Conservation (phyloP, 1,140 invertebrate species). For the Adelges cooleyi region DNA sequence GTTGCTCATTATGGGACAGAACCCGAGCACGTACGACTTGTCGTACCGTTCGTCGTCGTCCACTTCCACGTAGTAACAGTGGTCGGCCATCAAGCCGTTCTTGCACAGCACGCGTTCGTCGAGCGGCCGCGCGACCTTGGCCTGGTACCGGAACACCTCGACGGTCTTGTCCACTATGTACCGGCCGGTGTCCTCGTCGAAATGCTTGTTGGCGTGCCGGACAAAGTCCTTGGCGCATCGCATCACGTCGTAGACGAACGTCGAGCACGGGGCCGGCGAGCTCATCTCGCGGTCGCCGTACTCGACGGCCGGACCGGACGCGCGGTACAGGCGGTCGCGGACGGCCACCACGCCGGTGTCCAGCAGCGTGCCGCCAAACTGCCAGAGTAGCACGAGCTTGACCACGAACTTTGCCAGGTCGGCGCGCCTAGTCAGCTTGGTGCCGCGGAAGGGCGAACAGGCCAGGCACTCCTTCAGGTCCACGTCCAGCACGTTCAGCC, state of each 20-base stretch:
- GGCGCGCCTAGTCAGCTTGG: not conserved
- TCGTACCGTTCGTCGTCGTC: not conserved
- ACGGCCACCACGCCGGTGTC: not conserved
- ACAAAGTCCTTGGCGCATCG: not conserved
- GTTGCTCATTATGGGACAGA: not conserved
- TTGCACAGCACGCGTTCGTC: not conserved
- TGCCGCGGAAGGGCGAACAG: not conserved
- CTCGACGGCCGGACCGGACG: not conserved
- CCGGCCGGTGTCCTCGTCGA: not conserved
- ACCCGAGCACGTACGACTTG: not conserved
- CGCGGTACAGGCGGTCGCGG: not conserved
- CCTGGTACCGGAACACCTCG: not conserved
- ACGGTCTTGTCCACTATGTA: not conserved
- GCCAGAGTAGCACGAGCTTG: not conserved
- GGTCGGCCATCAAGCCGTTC: not conserved
- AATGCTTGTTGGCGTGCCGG: not conserved
- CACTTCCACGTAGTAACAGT: not conserved
- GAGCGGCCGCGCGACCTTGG: not conserved
- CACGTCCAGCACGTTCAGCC: not conserved
- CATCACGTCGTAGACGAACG: not conserved
- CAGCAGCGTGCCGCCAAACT: constrained; percentile 9
- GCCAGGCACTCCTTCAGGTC: not conserved
- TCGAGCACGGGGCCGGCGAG: not conserved
- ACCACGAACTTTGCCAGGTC: constrained; percentile 1
- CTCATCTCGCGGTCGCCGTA: not conserved